These are phyloP conservation scores for Colletes collaris DNA, from an alignment of 2,888 invertebrate species.

Conservation along the genomic window DNA sequence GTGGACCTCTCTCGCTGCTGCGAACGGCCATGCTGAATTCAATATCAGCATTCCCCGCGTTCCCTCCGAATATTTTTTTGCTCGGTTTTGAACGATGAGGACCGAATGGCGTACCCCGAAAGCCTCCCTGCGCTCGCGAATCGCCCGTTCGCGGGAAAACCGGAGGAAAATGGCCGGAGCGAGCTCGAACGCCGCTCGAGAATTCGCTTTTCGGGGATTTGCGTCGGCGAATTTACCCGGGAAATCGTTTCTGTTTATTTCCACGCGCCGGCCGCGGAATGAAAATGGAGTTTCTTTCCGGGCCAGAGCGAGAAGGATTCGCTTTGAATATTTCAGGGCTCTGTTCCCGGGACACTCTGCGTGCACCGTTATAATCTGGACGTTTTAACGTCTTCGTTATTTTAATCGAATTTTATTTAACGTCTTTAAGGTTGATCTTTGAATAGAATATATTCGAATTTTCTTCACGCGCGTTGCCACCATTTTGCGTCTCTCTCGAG, in stretches of 20 bases:
- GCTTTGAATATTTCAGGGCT: neutral
- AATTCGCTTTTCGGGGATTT: conserved; percentile 1
- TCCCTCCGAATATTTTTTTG: conserved; percentile 73
- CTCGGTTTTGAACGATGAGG: conserved; percentile 70
- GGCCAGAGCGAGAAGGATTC: neutral
- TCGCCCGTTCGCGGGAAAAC: neutral
- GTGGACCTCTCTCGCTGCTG: conserved; percentile 66
- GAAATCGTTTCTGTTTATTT: conserved; percentile 1
- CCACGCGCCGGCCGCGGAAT: neutral
- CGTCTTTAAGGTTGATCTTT: too few species aligned
- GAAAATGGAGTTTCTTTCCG: neutral
- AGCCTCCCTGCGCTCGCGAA: conserved; percentile 14
- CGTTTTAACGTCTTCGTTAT: too few species aligned
- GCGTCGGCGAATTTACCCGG: neutral
- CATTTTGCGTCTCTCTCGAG: too few species aligned
- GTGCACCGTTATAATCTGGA: too few species aligned
- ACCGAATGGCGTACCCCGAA: conserved; percentile 49
- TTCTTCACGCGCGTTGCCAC: too few species aligned
- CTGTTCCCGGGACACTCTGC: too few species aligned
- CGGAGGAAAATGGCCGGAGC: neutral
- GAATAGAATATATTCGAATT: too few species aligned
- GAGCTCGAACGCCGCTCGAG: too few species aligned
- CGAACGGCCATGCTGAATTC: conserved; percentile 83
- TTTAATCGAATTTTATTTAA: too few species aligned
- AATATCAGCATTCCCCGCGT: conserved; percentile 81